Base-by-base conservation (phyloP, 1,140 invertebrate genomes). In the Coenobita brevimanus region DNA sequence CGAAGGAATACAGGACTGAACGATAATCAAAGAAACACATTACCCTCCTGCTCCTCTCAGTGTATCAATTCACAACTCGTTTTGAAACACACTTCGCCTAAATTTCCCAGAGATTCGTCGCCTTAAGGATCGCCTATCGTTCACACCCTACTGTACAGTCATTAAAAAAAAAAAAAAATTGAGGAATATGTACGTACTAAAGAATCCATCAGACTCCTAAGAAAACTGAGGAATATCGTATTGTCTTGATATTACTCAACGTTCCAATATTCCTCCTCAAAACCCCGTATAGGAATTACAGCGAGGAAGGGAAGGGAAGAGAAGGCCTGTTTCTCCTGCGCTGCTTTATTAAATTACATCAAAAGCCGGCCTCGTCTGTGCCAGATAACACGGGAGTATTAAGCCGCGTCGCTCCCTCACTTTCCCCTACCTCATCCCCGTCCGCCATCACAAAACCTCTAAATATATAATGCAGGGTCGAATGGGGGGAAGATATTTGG, bases 1-100 rank as follows among this genome's bases (percentile, higher is more conserved):
- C n/a, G n/a, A 17, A 8, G 46, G 46, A 50, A 17, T 6, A 8
- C 6, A 10, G 27, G 24, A 2, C 30, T 46, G n/a, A 60, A 36
- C 50, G 24, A n/a, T 1, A 6, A 67, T 76, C 46, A 50, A 43
- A 1, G 33, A 76, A 17, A 21, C 54, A 46, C 69, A 64, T 36
- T 30, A 57, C 81, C 54, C 69, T 50, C 82, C n/a, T 30, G 24
- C 82, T 57, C 78, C 67, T n/a, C 76, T 80, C 75, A 69, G 73
- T 79, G 60, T 80, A 87, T 87, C 84, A 87, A 71, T 87, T 57
- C 75, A 33, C 57, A 60, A 54, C 84, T 54, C 41, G 76, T 80
- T 79, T 87, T 54, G 75, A 43, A 80, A 79, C 64, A 71, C 69
- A 50, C 43, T 57, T 80, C 84, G 76, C 46, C 50, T 41, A 43